These are phyloP conservation scores for Gymnarchus niloticus DNA, from an alignment of 2,113 vertebrate genomes.

Conservation along the genomic window DNA sequence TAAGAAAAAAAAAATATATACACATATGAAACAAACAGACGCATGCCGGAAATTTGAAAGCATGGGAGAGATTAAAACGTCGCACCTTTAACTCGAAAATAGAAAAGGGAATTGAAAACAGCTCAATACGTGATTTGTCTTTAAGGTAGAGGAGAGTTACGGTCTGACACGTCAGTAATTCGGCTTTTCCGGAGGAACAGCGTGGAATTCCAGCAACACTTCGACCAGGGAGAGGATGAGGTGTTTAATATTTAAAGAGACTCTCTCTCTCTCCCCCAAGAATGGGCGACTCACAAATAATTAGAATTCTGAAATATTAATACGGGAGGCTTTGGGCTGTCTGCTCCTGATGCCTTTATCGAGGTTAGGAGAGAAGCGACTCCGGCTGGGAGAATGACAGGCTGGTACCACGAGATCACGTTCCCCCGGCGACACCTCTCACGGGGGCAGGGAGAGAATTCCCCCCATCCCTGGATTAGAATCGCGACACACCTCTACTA, in stretches of 20 bases:
- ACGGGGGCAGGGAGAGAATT: not conserved
- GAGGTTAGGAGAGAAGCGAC: not conserved
- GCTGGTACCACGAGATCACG: slow-evolving; percentile 9
- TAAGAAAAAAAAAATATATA: not conserved
- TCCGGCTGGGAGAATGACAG: slow-evolving; percentile 25
- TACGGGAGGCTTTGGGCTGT: slow-evolving; percentile 36
- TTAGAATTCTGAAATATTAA: slow-evolving; percentile 54
- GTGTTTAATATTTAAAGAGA: slow-evolving; percentile 56
- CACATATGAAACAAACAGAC: not conserved
- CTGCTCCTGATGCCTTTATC: slow-evolving; percentile 28
- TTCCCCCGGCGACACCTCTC: slow-evolving; percentile 23
- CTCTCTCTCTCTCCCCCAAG: slow-evolving; percentile 27
- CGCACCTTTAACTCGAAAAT: not conserved
- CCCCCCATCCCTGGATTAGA: not conserved
- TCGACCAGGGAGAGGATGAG: slow-evolving; percentile 36
- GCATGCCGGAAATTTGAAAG: not conserved
- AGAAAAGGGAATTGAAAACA: not conserved
- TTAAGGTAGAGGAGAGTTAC: slow-evolving; percentile 27
- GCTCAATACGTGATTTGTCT: slow-evolving; percentile 43
- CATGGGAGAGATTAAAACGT: not conserved
- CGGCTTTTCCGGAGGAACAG: not conserved
- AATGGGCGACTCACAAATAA: slow-evolving; percentile 40
- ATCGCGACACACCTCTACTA: too few relatives aligned
- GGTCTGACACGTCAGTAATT: slow-evolving; percentile 23
- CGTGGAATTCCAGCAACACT: slow-evolving; percentile 35